Percentiles rank a stretch among this genome's conserved stretches.
These are phyloP conservation scores for Myotis planiceps DNA, from an alignment of 2,797 vertebrate species.

Conservation along the genomic window DNA sequence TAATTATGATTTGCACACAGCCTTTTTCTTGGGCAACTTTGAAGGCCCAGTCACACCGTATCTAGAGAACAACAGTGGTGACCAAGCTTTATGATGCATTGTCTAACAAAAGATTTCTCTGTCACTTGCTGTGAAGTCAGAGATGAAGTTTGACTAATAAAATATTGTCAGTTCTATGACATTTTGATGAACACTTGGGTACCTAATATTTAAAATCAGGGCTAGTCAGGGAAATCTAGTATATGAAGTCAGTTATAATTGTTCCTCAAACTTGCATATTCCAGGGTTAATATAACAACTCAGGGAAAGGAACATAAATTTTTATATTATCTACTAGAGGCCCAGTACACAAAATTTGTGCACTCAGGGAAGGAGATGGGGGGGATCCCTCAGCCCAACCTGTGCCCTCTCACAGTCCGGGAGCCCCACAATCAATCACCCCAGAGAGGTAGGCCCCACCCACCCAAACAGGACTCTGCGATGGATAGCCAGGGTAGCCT, in stretches of 20 bases:
- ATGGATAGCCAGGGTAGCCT: no score
- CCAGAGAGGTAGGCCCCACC: no score
- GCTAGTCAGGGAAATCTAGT: not conserved
- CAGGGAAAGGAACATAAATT: not conserved
- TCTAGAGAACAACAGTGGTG: not conserved
- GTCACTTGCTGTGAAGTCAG: not conserved
- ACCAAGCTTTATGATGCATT: not conserved
- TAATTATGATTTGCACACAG: not conserved
- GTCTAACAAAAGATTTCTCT: not conserved
- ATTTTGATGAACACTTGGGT: not conserved
- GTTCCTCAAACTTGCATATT: not conserved
- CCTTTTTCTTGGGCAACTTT: not conserved
- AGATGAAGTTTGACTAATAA: not conserved
- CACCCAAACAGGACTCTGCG: no score
- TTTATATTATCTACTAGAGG: not conserved
- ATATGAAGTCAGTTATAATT: not conserved
- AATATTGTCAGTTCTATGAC: not conserved
- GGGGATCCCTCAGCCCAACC: no score
- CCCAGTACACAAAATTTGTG: no score
- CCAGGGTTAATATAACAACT: not conserved
- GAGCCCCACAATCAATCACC: no score
- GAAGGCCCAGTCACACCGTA: not conserved
- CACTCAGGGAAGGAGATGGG: no score
- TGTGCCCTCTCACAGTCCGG: no score
- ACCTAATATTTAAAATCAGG: not conserved